These are phyloP conservation scores for Dicyrtoma fusca DNA, from an alignment of 2,888 invertebrate genomes.

Conservation along the genomic window DNA sequence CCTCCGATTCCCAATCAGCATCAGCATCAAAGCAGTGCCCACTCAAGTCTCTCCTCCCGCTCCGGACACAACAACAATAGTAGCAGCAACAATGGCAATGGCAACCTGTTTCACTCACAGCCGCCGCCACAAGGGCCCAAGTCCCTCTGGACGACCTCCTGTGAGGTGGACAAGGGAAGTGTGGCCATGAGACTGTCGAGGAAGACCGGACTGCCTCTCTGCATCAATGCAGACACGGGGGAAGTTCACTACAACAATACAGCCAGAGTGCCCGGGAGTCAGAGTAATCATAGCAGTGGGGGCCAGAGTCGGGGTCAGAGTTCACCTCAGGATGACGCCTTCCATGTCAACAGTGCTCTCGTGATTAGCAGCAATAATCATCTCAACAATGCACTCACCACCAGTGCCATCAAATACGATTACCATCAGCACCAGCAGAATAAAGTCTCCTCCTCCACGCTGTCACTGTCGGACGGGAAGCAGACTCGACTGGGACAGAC, in stretches of 20 bases:
- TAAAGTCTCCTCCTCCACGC: too few relatives aligned
- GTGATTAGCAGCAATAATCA: conserved; percentile 25
- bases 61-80: background rate
- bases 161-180: conserved; percentile 11
- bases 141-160: conserved; percentile 1
- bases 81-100: background rate
- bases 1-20: conserved; percentile 45
- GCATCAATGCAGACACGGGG: conserved; percentile 34
- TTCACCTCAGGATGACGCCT: conserved; percentile 3
- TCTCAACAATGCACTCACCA: conserved; percentile 15
- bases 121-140: conserved; percentile 2
- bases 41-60: too few relatives aligned
- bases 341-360: conserved; percentile 31
- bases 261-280: background rate
- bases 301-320: too few relatives aligned
- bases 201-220: conserved; percentile 17
- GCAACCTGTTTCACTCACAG: too few relatives aligned
- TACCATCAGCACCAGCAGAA: background rate
- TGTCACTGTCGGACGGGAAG: background rate
- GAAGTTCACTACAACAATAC: conserved; percentile 28
- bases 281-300: too few relatives aligned
- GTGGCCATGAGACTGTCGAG: background rate
- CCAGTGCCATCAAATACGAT: conserved; percentile 8
- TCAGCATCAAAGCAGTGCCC: too few relatives aligned
- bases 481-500: background rate